These are phyloP conservation scores for Epiblema foenella DNA, from an alignment of 2,888 invertebrate species.

Conservation along the genomic window DNA sequence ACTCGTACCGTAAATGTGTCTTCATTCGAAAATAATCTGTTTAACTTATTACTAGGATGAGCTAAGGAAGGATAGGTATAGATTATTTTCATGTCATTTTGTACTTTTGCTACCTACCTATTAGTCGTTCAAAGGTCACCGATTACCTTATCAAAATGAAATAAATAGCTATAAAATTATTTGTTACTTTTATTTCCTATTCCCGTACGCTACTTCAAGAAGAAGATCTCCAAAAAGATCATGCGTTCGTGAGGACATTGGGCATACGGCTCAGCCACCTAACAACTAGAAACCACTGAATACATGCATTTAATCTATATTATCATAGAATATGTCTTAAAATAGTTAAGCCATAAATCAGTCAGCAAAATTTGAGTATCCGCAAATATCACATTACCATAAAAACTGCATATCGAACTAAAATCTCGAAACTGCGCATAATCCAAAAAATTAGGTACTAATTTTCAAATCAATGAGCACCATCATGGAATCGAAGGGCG, in stretches of 20 bases:
- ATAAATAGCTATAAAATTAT: conserved; percentile 79
- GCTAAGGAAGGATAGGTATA: conserved; percentile 76
- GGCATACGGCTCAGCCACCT: too few species aligned
- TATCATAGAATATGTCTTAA: too few species aligned
- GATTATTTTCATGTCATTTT: conserved; percentile 78
- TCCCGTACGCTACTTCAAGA: neutral
- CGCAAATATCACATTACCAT: neutral
- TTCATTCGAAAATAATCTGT: conserved; percentile 72
- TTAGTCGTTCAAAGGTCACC: conserved; percentile 82
- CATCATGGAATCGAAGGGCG: conserved; percentile 68
- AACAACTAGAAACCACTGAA: neutral
- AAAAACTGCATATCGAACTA: neutral
- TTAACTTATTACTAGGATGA: conserved; percentile 74
- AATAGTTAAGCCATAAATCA: too few species aligned
- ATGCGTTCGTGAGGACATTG: too few species aligned
- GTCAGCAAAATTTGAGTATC: neutral
- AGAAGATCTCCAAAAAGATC: too few species aligned
- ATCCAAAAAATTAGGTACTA: conserved; percentile 47
- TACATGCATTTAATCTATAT: neutral
- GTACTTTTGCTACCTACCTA: conserved; percentile 82
- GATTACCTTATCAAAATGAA: conserved; percentile 83
- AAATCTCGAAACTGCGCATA: conserved; percentile 1
- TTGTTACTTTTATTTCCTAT: conserved; percentile 55
- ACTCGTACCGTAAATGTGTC: conserved; percentile 73
- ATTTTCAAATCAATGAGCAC: conserved; percentile 62